Conservation (phyloP, 64 coral and sea anemone species). For the Platygyra sinensis region DNA sequence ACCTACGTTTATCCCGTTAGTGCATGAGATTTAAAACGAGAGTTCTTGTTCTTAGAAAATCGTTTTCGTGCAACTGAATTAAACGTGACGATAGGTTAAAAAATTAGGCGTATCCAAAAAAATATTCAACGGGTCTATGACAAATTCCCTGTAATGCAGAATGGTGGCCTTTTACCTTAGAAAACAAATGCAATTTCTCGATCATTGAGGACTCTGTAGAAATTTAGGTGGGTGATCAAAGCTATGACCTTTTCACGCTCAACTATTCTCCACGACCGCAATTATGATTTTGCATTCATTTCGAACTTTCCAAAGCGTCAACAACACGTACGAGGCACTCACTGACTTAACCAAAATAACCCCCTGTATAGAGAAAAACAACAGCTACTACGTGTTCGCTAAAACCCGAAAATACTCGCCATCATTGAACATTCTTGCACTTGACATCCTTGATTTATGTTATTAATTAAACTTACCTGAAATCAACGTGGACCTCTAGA, state of each 20-base stretch:
- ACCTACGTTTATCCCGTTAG: no score
- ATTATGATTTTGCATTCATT: constrained; percentile 6
- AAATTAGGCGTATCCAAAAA: constrained; percentile 13
- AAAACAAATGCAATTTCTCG: neutral
- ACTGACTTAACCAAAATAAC: neutral
- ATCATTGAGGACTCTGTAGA: neutral
- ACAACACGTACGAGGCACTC: neutral
- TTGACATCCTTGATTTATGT: neutral
- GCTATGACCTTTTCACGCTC: neutral
- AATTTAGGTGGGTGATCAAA: neutral
- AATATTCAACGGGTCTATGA: neutral
- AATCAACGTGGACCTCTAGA: neutral
- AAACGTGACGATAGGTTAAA: neutral
- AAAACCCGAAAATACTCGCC: neutral
- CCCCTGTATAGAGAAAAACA: neutral
- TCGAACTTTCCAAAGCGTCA: neutral
- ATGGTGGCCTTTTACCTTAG: neutral
- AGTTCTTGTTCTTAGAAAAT: neutral
- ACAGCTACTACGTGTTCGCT: neutral
- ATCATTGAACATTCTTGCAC: neutral
- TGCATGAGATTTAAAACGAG: no score
- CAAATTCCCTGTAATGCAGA: neutral
- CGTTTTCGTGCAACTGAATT: constrained; percentile 4
- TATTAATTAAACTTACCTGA: constrained; percentile 35
- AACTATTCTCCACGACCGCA: neutral